A percentile compares a stretch with the other conserved stretches of the same genome.
phyloP scores from a whole-genome alignment of 2,113 vertebrate genomes.

The Datnioides undecimradiatus region DNA sequence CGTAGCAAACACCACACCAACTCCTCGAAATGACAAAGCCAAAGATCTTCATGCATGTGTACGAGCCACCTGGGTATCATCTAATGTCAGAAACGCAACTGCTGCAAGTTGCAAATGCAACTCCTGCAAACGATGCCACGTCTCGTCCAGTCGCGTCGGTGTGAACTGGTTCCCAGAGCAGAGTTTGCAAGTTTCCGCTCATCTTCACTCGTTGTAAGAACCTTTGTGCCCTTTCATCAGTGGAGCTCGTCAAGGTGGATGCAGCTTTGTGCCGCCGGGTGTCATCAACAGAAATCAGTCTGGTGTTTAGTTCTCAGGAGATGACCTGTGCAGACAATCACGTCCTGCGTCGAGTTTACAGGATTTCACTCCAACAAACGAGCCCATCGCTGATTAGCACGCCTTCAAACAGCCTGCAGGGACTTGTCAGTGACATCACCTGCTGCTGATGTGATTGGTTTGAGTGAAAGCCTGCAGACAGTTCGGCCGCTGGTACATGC shows the following conservation, averaged over 20 bases:
- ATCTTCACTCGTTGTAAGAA: neutral
- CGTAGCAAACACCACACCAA: too few relatives aligned
- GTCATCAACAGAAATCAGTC: constrained; percentile 35
- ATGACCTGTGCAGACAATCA: neutral
- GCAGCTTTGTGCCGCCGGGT: neutral
- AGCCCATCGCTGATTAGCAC: neutral
- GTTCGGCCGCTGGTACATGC: neutral
- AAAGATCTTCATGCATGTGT: too few relatives aligned
- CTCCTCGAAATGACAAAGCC: too few relatives aligned
- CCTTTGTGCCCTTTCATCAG: neutral
- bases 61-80: too few relatives aligned
- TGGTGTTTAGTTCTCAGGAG: neutral
- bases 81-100: too few relatives aligned
- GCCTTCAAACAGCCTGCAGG: neutral
- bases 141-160: too few relatives aligned
- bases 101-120: too few relatives aligned
- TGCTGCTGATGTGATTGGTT: neutral
- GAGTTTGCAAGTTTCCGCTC: too few relatives aligned
- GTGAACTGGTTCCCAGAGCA: too few relatives aligned
- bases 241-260: constrained; percentile 3
- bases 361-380: neutral
- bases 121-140: too few relatives aligned
- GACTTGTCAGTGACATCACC: neutral
- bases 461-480: neutral
- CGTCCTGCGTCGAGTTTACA: too few relatives aligned